These are phyloP conservation scores for Vicugna pacos DNA, from an alignment of 2,113 vertebrate genomes.

Conservation along the genomic window DNA sequence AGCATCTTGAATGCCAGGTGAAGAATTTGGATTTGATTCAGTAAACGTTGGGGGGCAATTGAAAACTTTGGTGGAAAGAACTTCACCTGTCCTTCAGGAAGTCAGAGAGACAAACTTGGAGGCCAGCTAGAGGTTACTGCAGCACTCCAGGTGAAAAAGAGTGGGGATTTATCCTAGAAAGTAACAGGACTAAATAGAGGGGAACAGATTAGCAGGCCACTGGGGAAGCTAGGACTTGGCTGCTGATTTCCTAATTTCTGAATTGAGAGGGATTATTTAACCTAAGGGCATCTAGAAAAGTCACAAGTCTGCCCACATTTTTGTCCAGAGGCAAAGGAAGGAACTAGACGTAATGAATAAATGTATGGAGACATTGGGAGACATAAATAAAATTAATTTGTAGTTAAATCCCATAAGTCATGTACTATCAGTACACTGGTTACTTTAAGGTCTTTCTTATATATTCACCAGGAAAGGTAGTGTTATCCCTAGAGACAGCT, in stretches of 20 bases:
- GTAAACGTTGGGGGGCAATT: background rate
- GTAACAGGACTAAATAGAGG: background rate
- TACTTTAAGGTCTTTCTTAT: background rate
- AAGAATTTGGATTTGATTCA: background rate
- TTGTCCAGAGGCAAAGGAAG: background rate
- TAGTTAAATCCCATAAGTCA: background rate
- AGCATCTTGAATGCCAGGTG: background rate
- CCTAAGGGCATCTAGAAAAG: background rate
- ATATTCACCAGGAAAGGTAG: background rate
- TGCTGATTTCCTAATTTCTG: background rate
- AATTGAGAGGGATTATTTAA: background rate
- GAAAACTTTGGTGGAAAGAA: background rate
- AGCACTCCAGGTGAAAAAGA: background rate
- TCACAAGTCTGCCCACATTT: background rate
- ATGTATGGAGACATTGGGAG: background rate
- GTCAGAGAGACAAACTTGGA: background rate
- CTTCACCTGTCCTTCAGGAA: background rate
- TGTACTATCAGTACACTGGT: background rate
- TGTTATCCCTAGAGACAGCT: background rate
- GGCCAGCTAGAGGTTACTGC: background rate
- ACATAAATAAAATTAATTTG: constrained; percentile 1
- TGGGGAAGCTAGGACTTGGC: background rate
- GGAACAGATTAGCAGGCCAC: background rate
- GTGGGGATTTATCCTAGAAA: background rate
- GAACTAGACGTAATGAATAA: background rate